A percentile compares a stretch with the other conserved stretches of the same genome.
phyloP scores from a whole-genome alignment of 2,888 invertebrate species.

The Hydriomena furcata region DNA sequence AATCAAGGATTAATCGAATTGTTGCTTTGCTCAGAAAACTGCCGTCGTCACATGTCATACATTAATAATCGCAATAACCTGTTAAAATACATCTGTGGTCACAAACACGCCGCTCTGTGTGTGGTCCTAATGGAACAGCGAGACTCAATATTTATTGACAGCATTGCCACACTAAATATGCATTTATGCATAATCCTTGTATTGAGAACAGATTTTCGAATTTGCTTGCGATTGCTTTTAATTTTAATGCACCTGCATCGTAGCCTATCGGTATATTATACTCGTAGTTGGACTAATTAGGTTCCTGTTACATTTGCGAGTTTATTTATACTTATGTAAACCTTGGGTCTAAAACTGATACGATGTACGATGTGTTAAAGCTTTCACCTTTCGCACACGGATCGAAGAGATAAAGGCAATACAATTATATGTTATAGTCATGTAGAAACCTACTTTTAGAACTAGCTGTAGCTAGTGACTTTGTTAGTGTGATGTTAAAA shows the following conservation, averaged over 20 bases:
- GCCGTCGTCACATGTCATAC: constrained; percentile 56
- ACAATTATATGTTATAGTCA: too few species aligned
- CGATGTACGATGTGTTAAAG: too few species aligned
- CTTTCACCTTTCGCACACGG: too few species aligned
- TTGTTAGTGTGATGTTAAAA: too few species aligned
- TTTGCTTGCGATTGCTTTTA: constrained; percentile 25
- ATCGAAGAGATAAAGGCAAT: too few species aligned
- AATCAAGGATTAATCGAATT: constrained; percentile 68
- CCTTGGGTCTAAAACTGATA: too few species aligned
- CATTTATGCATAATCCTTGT: constrained; percentile 52
- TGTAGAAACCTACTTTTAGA: too few species aligned
- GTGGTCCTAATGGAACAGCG: constrained; percentile 64
- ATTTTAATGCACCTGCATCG: constrained; percentile 15
- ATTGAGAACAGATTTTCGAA: constrained; percentile 21
- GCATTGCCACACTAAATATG: constrained; percentile 54
- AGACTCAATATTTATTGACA: constrained; percentile 71
- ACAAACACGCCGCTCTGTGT: constrained; percentile 61
- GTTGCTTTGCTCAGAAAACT: constrained; percentile 26
- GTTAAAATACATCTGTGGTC: constrained; percentile 54
- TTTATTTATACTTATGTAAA: too few species aligned
- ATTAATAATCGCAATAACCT: constrained; percentile 53
- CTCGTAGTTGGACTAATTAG: neutral
- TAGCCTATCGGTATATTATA: neutral
- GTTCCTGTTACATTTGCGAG: neutral
- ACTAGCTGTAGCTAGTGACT: too few species aligned